Base-by-base conservation (phyloP, 2,888 invertebrate genomes). In the Scaptomyza polygonia region DNA sequence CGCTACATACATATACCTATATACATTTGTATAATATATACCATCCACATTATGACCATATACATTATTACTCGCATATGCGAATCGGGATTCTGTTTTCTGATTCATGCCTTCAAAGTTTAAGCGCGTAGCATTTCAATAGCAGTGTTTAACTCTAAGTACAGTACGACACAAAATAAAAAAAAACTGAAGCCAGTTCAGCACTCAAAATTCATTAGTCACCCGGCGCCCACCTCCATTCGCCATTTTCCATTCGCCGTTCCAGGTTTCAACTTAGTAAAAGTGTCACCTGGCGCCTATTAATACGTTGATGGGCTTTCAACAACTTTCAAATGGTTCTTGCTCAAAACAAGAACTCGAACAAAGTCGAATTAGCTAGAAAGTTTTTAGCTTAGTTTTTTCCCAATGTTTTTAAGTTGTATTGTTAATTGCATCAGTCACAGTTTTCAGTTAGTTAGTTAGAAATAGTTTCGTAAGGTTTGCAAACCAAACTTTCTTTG, bases 261-360 rank as follows among this genome's bases (percentile, higher is more conserved):
- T n/a, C n/a, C n/a, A n/a, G n/a, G n/a, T n/a, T n/a, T n/a, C n/a
- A n/a, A n/a, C n/a, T n/a, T n/a, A n/a, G n/a, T 71, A 65, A 71
- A 65, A 71, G 72, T 71, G 34, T 45, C n/a, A 4, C 25, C 21
- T 21, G 43, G 8, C n/a, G n/a, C n/a, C 9, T 4, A 7, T 14
- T 1, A 5, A 14, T n/a, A 32, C n/a, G 14, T 7, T 44, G 72
- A 71, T 77, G 73, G 61, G 9, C 67, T 49, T 25, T 30, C 9
- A 69, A 72, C 71, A 71, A 72, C 71, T 76, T 72, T 76, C 73
- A 57, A 72, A 77, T 16, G 72, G 44, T 77, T 77, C 72, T 76
- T 55, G 54, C 11, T 32, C 12, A 39, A 14, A 12, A 21, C 21
- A 12, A 8, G 12, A 21, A 16, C 11, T 12, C 4, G 7, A 30